Evolutionary conservation across 2,797 vertebrate genomes (phyloP).

Genomic region (Gallinago nigripennis): DNA sequence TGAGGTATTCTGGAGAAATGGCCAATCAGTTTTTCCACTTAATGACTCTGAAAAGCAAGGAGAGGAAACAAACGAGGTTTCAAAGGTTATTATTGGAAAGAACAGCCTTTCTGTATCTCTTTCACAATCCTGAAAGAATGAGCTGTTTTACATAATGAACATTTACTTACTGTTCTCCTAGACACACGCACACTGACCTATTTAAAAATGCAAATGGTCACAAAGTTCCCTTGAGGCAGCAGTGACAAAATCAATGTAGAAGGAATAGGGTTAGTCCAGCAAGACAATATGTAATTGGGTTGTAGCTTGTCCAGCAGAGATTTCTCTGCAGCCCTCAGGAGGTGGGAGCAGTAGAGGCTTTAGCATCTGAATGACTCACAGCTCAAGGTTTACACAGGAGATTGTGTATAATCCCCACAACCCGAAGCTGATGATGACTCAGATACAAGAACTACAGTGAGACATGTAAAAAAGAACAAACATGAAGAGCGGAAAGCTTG

Average conservation of each 20-base stretch:
- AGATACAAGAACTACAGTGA: not conserved
- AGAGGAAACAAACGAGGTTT: conserved; percentile 26
- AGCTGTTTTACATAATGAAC: conserved; percentile 7
- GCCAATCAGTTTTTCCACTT: conserved; percentile 2
- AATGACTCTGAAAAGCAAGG: conserved; percentile 25
- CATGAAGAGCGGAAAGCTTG: not conserved
- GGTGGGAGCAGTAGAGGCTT: not conserved
- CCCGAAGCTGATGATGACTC: conserved; percentile 15
- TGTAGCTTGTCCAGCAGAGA: not conserved
- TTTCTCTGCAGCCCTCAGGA: not conserved
- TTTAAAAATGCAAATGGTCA: conserved; percentile 49
- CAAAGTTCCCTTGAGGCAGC: conserved; percentile 1
- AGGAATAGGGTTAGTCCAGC: conserved; percentile 42
- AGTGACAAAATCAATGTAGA: conserved; percentile 23
- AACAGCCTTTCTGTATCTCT: not conserved
- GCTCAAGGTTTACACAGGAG: conserved; percentile 15
- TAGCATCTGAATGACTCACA: not conserved
- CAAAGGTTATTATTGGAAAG: conserved; percentile 10
- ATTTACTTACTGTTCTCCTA: not conserved
- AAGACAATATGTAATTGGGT: not conserved
- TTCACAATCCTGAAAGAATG: not conserved
- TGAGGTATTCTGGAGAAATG: not conserved
- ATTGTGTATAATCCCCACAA: conserved; percentile 11
- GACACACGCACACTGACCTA: conserved; percentile 2
- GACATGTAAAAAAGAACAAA: not conserved